A percentile compares a stretch with the other conserved stretches of the same genome.
phyloP scores from a whole-genome alignment of 2,113 vertebrate genomes.

The Myotis davidii region DNA sequence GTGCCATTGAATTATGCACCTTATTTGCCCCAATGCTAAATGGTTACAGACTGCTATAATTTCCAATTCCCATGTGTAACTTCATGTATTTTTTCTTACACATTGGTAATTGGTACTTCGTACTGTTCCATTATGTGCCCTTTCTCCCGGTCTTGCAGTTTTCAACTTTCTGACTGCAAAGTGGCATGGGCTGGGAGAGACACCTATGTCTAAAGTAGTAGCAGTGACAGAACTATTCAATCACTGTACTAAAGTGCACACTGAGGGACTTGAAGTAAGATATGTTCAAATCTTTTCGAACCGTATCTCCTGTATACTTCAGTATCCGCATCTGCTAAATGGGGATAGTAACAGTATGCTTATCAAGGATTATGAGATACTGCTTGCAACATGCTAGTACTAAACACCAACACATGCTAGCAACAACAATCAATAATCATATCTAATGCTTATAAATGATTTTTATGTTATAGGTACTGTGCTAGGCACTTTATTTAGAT shows the following conservation, averaged over 20 bases:
- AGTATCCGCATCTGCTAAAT: neutral
- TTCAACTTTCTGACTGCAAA: neutral
- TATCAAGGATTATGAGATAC: neutral
- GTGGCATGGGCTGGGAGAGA: neutral
- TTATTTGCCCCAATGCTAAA: neutral
- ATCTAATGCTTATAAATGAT: neutral
- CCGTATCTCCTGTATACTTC: neutral
- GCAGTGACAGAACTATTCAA: neutral
- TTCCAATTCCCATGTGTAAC: neutral
- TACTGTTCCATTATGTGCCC: neutral
- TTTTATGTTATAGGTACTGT: neutral
- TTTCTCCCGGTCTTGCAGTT: neutral
- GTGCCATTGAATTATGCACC: neutral
- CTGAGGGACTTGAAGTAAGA: neutral
- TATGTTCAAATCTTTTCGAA: neutral
- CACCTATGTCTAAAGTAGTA: neutral
- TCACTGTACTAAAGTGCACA: neutral
- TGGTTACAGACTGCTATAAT: neutral
- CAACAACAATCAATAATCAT: neutral
- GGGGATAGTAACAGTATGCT: neutral
- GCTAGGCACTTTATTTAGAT: neutral
- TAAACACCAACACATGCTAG: neutral
- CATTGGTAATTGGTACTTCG: neutral
- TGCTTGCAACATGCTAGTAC: neutral
- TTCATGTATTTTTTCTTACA: neutral